Conservation (phyloP, 2,888 invertebrate species). For the Parascotia fuliginaria region DNA sequence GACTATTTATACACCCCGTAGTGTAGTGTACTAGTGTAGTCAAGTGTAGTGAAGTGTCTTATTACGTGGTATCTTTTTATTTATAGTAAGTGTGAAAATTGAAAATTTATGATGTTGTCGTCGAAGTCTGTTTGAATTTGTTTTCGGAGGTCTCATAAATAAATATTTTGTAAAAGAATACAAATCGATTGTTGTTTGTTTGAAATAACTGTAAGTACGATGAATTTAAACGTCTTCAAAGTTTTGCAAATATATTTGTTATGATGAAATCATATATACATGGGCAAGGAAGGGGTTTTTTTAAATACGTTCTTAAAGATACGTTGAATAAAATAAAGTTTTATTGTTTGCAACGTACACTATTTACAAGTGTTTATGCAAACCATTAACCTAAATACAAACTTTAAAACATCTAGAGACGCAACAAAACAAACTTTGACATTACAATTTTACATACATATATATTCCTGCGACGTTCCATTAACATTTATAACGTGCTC, state of each 20-base stretch:
- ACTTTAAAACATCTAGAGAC: background rate
- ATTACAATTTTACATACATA: background rate
- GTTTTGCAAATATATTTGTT: too few species aligned
- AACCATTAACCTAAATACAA: background rate
- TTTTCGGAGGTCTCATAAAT: too few species aligned
- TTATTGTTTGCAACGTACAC: background rate
- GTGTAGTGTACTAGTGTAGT: constrained; percentile 46
- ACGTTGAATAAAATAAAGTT: too few species aligned
- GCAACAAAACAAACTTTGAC: background rate
- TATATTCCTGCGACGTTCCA: background rate
- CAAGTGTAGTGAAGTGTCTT: constrained; percentile 48
- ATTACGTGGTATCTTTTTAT: constrained; percentile 43
- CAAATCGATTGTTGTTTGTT: background rate
- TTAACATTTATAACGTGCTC: background rate
- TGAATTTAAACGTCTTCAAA: background rate
- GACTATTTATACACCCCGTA: constrained; percentile 46
- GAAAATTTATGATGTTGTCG: background rate
- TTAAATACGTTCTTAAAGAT: too few species aligned
- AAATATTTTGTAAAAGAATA: too few species aligned
- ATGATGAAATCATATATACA: too few species aligned
- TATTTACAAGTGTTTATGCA: background rate
- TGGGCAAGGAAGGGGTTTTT: too few species aligned
- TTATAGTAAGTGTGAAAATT: constrained; percentile 29
- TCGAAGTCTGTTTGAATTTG: background rate
- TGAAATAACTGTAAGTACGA: background rate